Percentiles rank a stretch among this genome's conserved stretches.
Evolutionary conservation across 2,888 invertebrate genomes (phyloP).

Genomic region (Mamestra brassicae): DNA sequence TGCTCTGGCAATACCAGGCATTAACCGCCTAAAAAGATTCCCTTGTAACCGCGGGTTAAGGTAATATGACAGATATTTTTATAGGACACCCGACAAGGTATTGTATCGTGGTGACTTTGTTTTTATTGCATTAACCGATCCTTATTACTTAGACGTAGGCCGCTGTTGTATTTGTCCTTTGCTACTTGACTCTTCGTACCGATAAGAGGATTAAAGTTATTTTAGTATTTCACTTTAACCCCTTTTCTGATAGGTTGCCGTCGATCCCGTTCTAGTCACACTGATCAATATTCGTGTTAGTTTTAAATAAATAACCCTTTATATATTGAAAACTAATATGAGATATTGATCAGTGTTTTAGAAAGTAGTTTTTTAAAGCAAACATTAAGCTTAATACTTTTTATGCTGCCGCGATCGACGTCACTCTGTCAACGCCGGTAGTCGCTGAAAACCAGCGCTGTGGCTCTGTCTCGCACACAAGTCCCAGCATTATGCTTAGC

Average conservation of each 20-base stretch:
- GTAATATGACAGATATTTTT: constrained; percentile 43
- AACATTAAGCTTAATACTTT: too few species aligned
- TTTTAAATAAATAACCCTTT: too few species aligned
- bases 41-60: neutral
- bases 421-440: too few species aligned
- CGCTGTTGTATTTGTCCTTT: constrained; percentile 9
- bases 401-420: too few species aligned
- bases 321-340: neutral
- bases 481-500: too few species aligned
- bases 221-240: neutral
- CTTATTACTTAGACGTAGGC: constrained; percentile 8
- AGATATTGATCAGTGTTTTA: neutral
- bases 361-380: neutral
- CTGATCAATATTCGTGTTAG: too few species aligned
- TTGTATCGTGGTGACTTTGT: constrained; percentile 22
- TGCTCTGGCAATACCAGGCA: neutral
- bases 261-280: too few species aligned
- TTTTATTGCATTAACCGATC: constrained; percentile 34
- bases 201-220: constrained; percentile 4
- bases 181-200: constrained; percentile 10
- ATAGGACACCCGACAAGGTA: constrained; percentile 34
- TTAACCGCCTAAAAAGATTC: neutral
- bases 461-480: too few species aligned
- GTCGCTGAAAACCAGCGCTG: too few species aligned
- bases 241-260: constrained; percentile 1